Evolutionary conservation across 1,140 invertebrate genomes (phyloP).

Genomic region (Lasioglossum albipes): DNA sequence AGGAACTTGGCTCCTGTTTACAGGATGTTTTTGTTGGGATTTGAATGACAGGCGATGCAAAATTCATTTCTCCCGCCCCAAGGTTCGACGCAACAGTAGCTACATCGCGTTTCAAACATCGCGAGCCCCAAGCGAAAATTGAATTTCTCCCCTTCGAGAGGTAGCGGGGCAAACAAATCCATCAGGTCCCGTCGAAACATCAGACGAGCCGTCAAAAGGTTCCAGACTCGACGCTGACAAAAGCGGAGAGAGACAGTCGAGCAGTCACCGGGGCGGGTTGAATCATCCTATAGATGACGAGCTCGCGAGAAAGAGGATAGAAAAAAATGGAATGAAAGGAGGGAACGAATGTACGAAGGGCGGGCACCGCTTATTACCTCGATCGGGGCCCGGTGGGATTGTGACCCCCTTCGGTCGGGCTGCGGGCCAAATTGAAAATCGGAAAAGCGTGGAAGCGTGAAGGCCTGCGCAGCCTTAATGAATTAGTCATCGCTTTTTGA

Average conservation of each 20-base stretch:
- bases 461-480: conserved; percentile 55
- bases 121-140: not conserved
- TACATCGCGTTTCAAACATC: not conserved
- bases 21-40: no score
- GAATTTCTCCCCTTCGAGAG: no score
- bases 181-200: not conserved
- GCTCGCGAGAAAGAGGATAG: not conserved
- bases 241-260: not conserved
- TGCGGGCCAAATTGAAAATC: conserved; percentile 49
- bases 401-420: not conserved
- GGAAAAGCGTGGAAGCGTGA: conserved; percentile 55
- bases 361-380: conserved; percentile 25
- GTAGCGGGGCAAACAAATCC: not conserved
- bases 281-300: conserved; percentile 25
- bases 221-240: not conserved
- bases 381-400: conserved; percentile 39
- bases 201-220: conserved; percentile 4
- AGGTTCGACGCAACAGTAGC: not conserved
- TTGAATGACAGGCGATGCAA: no score
- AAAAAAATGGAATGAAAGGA: not conserved
- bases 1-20: no score
- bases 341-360: not conserved
- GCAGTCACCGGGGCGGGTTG: conserved; percentile 18
- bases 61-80: not conserved
- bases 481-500: conserved; percentile 67